These are phyloP conservation scores for Climacteris rufus DNA, from an alignment of 2,113 vertebrate species.

Conservation along the genomic window DNA sequence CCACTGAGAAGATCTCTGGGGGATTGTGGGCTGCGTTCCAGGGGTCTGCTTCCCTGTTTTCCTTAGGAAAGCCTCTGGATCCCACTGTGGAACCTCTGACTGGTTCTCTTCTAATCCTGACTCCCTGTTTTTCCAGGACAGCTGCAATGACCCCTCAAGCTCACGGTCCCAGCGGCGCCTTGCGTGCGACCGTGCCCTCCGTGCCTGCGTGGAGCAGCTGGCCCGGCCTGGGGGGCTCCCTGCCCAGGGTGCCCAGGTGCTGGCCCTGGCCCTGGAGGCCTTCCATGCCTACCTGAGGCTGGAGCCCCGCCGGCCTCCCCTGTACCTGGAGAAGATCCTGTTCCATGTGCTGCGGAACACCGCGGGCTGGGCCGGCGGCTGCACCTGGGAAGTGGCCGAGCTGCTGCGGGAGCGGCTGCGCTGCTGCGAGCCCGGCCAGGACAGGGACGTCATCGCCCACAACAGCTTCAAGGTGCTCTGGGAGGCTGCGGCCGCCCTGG, in stretches of 20 bases:
- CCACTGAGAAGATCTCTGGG: no score
- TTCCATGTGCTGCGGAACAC: slow-evolving; percentile 83
- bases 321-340: slow-evolving; percentile 90
- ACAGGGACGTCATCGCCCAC: slow-evolving; percentile 63
- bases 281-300: slow-evolving; percentile 71
- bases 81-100: no score
- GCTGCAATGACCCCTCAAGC: fast-evolving
- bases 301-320: slow-evolving; percentile 19
- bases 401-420: slow-evolving; percentile 74
- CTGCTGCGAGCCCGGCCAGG: neutral
- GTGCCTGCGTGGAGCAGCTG: neutral
- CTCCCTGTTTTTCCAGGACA: neutral
- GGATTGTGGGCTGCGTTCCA: no score
- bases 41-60: no score
- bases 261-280: slow-evolving; percentile 67
- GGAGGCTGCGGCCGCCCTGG: slow-evolving; percentile 51
- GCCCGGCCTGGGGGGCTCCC: neutral
- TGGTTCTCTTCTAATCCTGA: no score
- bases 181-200: neutral
- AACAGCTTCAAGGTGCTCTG: slow-evolving; percentile 83
- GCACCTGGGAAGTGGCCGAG: slow-evolving; percentile 25
- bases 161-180: neutral
- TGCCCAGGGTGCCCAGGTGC: fast-evolving
- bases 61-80: no score
- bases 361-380: neutral